A percentile compares a stretch with the other conserved stretches of the same genome.
Conservation (phyloP, 2,113 vertebrate genomes). For the Amblyornis subalaris region DNA sequence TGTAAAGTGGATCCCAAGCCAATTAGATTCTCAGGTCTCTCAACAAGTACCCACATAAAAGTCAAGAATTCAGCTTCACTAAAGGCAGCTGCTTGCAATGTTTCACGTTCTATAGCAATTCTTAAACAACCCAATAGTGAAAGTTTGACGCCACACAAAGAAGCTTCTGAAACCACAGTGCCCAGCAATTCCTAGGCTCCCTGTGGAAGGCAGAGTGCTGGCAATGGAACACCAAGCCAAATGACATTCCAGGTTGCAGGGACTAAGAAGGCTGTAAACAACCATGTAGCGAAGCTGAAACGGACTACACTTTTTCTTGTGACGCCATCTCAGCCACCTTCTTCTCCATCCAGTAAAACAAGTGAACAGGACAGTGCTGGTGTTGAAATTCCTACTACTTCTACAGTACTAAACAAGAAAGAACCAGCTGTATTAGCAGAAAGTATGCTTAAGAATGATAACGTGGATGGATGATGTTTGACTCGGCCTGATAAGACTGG, state of each 20-base stretch:
- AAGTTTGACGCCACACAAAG: background rate
- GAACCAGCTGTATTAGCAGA: background rate
- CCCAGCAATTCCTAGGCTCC: background rate
- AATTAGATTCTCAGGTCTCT: constrained; percentile 69
- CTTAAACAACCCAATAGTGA: background rate
- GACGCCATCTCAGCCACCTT: background rate
- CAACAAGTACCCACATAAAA: constrained; percentile 71
- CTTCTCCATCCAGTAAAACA: background rate
- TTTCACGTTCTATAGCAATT: background rate
- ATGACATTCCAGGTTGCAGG: background rate
- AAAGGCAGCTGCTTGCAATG: background rate
- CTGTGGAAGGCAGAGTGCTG: background rate
- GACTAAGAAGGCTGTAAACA: background rate
- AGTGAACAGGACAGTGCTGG: background rate
- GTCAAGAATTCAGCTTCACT: constrained; percentile 69
- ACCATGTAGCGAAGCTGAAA: constrained; percentile 62
- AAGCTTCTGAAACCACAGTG: background rate
- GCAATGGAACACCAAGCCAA: background rate
- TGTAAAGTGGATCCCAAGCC: constrained; percentile 55
- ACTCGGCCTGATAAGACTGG: background rate
- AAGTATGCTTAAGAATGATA: background rate
- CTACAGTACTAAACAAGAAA: background rate
- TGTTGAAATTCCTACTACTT: background rate
- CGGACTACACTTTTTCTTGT: constrained; percentile 30
- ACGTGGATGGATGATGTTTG: background rate